Percentiles rank a stretch among this genome's conserved stretches.
Conservation (phyloP, 2,888 invertebrate species). For the Acrobasis suavella region DNA sequence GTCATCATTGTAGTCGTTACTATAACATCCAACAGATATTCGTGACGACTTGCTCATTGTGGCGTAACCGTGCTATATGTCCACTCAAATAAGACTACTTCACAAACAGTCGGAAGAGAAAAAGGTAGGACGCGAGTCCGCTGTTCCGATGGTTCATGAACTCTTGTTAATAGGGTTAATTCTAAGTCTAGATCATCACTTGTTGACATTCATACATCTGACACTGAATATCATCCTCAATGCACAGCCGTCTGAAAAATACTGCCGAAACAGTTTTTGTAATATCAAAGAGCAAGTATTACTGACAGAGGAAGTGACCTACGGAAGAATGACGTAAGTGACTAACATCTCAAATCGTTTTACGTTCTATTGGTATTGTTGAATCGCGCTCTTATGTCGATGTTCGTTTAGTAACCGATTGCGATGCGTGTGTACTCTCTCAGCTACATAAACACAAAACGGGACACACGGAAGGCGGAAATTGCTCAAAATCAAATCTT, state of each 20-base stretch:
- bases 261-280: slow-evolving; percentile 76
- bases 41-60: slow-evolving; percentile 37
- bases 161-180: slow-evolving; percentile 77
- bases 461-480: slow-evolving; percentile 78
- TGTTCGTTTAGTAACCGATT: slow-evolving; percentile 23
- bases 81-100: slow-evolving; percentile 57
- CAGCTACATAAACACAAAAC: slow-evolving; percentile 70
- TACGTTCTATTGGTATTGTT: slow-evolving; percentile 29
- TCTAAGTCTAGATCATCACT: slow-evolving; percentile 74
- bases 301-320: slow-evolving; percentile 20
- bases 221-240: slow-evolving; percentile 75
- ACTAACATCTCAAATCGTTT: slow-evolving; percentile 32
- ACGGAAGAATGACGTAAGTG: slow-evolving; percentile 10
- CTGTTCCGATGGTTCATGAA: slow-evolving; percentile 69
- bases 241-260: slow-evolving; percentile 80
- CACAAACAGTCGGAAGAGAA: slow-evolving; percentile 66
- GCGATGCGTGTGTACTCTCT: slow-evolving; percentile 76
- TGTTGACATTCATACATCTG: slow-evolving; percentile 78
- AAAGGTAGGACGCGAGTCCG: slow-evolving; percentile 7
- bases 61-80: slow-evolving; percentile 55
- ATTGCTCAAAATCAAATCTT: slow-evolving; percentile 72
- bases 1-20: no score
- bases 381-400: slow-evolving; percentile 23
- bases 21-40: background rate
- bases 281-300: slow-evolving; percentile 77